Evolutionary conservation across 2,113 vertebrate genomes (phyloP), one percentile per base, ranked within the genome.

Genomic region (Percopsis transmontana): DNA sequence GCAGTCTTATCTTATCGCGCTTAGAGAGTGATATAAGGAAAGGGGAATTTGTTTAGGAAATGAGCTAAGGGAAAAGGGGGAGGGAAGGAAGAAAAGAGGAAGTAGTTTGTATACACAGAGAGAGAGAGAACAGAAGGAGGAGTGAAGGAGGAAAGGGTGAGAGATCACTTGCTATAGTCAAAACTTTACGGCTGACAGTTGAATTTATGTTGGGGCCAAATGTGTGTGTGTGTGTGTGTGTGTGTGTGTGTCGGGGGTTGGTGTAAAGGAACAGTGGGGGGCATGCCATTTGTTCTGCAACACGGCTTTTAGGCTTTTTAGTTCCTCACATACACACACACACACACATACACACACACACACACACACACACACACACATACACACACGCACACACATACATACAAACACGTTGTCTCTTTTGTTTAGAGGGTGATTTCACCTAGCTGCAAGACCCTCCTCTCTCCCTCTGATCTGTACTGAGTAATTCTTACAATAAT

Each of bases 101-200:
- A 27, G 19, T 55, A 23, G 53, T 2, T 33, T 13, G 10, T 27
- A 9, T 27, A n/a, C 16, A 11, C 27, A 39, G 16, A 39, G 54
- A 1, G 16, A 39, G 54, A 8, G 50, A 52, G 18, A 52, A 19
- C 27, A 52, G 48, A 24, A 63, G 27, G n/a, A 20, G 27, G 12
- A 45, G 27, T 52, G 41, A 68, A 58, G 50, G 41, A 58, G 27
- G 55, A 54, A 68, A 45, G 58, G 65, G 77, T 77, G 71, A 79
- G 76, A 82, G 83, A 82, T 83, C 80, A 72, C 73, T 73, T 14
- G 66, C 76, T 74, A 73, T 83, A 80, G 89, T 84, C 21, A 39
- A 83, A 89, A 86, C 77, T 88, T 91, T 89, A 90, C 83, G 85
- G 85, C 83, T 91, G 90, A 90, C 89, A 90, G 76, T 88, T 88